phyloP scores from a whole-genome alignment of 2,888 invertebrate species.

The Therioaphis trifolii region DNA sequence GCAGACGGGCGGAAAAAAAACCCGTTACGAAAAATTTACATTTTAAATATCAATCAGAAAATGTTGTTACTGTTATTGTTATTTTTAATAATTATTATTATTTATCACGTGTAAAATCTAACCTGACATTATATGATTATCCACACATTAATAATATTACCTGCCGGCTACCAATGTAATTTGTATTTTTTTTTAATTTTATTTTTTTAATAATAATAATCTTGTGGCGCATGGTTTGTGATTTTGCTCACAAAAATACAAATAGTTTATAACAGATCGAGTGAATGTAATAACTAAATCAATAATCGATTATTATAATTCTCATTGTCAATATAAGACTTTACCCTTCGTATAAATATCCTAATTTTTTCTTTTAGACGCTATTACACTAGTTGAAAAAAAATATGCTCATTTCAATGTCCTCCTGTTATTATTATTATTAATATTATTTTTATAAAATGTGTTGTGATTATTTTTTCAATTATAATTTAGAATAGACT shows the following conservation, averaged over 20 bases:
- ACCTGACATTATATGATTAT: not conserved
- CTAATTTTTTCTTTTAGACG: not conserved
- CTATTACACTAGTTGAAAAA: not conserved
- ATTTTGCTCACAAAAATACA: too few relatives aligned
- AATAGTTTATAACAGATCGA: not conserved
- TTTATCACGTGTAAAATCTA: not conserved
- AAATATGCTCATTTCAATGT: constrained; percentile 25
- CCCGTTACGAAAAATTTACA: not conserved
- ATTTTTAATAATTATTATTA: not conserved
- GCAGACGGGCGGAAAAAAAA: not conserved
- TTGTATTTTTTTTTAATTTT: not conserved
- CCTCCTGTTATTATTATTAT: not conserved
- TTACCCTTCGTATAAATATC: too few relatives aligned
- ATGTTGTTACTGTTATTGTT: not conserved
- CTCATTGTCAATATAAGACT: too few relatives aligned
- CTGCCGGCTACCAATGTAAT: too few relatives aligned
- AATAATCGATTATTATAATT: not conserved
- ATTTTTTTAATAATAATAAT: not conserved
- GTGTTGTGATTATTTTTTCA: too few relatives aligned
- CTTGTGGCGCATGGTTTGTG: not conserved
- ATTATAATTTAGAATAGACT: not conserved
- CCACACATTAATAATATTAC: not conserved
- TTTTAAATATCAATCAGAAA: constrained; percentile 27
- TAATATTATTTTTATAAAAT: not conserved
- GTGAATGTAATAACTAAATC: not conserved